Evolutionary conservation across 2,113 vertebrate species (phyloP).

Genomic region (Epinephelus cyanopodus): DNA sequence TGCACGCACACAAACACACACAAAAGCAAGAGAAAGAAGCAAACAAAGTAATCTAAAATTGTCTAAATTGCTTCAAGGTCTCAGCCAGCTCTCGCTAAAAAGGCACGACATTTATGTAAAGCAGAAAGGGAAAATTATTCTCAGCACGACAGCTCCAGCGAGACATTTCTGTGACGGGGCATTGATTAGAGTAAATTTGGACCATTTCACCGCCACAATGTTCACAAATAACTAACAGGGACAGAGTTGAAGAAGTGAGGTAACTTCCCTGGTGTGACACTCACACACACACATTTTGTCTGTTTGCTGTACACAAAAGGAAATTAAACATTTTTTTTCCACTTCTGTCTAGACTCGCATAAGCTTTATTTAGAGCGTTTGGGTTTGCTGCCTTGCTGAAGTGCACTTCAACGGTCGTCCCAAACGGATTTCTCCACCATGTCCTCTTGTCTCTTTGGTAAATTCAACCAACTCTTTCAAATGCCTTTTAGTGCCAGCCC

Average conservation of each 20-base stretch:
- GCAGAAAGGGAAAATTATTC: constrained; percentile 53
- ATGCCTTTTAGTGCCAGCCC: constrained; percentile 62
- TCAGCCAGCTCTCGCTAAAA: constrained; percentile 35
- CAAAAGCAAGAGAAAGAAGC: constrained; percentile 17
- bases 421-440: neutral
- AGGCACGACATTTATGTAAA: constrained; percentile 59
- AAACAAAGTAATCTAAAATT: constrained; percentile 64
- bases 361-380: neutral
- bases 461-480: constrained; percentile 42
- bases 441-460: constrained; percentile 2
- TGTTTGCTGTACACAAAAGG: constrained; percentile 2
- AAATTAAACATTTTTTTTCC: neutral
- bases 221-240: constrained; percentile 42
- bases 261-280: neutral
- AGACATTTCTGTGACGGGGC: constrained; percentile 52
- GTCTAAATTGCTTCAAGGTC: constrained; percentile 61
- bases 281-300: neutral
- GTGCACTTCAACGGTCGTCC: neutral
- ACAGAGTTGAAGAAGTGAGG: constrained; percentile 5
- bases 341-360: neutral
- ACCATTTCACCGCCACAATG: constrained; percentile 41
- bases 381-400: constrained; percentile 10
- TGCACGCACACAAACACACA: neutral
- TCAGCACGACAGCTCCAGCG: constrained; percentile 26
- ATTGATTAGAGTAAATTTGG: constrained; percentile 57